Evolutionary conservation across 1,140 invertebrate genomes (phyloP).

Genomic region (Heterodera schachtii): DNA sequence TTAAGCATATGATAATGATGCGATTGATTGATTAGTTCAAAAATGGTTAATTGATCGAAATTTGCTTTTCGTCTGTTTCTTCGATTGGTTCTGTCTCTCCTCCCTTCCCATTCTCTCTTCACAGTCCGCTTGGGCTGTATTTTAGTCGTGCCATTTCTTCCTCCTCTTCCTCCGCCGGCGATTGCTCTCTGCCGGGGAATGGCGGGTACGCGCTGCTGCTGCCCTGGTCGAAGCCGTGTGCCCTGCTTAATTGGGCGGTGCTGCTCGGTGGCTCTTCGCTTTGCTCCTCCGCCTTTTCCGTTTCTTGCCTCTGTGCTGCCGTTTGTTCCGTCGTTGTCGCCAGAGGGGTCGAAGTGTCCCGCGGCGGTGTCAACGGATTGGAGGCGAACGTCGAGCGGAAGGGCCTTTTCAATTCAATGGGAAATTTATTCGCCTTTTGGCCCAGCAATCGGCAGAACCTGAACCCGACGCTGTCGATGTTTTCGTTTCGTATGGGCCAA

Average conservation of each 20-base stretch:
- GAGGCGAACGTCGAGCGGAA: conserved; percentile 61
- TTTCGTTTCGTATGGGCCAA: conserved; percentile 37
- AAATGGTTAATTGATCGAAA: no score
- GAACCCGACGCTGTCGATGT: conserved; percentile 52
- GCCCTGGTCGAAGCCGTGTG: conserved; percentile 33
- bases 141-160: neutral
- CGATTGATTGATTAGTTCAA: no score
- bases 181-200: conserved; percentile 18
- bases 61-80: no score
- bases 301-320: conserved; percentile 16
- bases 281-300: conserved; percentile 8
- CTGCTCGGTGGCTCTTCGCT: conserved; percentile 19
- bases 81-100: no score
- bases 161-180: neutral
- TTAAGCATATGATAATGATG: no score
- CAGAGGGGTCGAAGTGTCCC: conserved; percentile 63
- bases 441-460: conserved; percentile 6
- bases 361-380: conserved; percentile 64
- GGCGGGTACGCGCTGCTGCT: conserved; percentile 18
- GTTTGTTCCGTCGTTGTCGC: conserved; percentile 20
- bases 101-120: neutral
- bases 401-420: neutral
- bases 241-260: conserved; percentile 23
- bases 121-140: conserved; percentile 15
- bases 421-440: neutral